Percentiles rank a stretch among this genome's conserved stretches.
phyloP scores from a whole-genome alignment of 1,140 invertebrate genomes.

The Aphelenchoides avenae region DNA sequence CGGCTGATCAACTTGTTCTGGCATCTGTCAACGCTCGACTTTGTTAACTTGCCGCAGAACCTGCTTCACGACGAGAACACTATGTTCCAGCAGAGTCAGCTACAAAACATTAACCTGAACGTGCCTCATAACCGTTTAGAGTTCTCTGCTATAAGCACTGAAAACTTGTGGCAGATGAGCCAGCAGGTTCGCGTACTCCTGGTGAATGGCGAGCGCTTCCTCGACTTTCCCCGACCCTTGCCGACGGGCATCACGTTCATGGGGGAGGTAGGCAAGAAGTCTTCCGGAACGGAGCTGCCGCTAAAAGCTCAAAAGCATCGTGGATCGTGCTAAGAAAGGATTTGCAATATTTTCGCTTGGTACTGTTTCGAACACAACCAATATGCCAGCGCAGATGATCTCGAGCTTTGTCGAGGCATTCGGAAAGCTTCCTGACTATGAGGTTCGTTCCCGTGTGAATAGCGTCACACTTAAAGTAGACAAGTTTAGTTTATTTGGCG shows the following conservation, averaged over 20 bases:
- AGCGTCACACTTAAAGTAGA: constrained; percentile 34
- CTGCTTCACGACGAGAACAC: constrained; percentile 52
- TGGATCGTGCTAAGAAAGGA: constrained; percentile 40
- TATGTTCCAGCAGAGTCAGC: constrained; percentile 37
- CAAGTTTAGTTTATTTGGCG: constrained; percentile 50
- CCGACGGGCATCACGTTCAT: constrained; percentile 51
- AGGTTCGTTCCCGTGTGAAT: constrained; percentile 57
- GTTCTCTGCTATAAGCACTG: constrained; percentile 11
- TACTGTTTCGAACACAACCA: constrained; percentile 59
- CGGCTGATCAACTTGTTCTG: constrained; percentile 49
- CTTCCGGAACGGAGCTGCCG: too few species aligned
- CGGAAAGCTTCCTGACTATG: constrained; percentile 41
- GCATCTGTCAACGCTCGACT: constrained; percentile 53
- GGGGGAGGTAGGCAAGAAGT: constrained; percentile 52
- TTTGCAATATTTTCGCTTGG: constrained; percentile 57
- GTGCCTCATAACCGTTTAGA: constrained; percentile 16
- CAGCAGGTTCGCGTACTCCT: constrained; percentile 44
- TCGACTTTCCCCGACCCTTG: constrained; percentile 57
- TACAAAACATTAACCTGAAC: not conserved
- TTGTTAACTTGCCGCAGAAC: constrained; percentile 57
- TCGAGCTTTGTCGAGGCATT: constrained; percentile 57
- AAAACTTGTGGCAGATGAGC: constrained; percentile 52
- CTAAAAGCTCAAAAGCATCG: constrained; percentile 21
- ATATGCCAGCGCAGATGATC: constrained; percentile 54
- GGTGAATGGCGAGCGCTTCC: constrained; percentile 55